These are phyloP conservation scores for Heteronetta atricapilla DNA, from an alignment of 2,113 vertebrate species.

Conservation along the genomic window DNA sequence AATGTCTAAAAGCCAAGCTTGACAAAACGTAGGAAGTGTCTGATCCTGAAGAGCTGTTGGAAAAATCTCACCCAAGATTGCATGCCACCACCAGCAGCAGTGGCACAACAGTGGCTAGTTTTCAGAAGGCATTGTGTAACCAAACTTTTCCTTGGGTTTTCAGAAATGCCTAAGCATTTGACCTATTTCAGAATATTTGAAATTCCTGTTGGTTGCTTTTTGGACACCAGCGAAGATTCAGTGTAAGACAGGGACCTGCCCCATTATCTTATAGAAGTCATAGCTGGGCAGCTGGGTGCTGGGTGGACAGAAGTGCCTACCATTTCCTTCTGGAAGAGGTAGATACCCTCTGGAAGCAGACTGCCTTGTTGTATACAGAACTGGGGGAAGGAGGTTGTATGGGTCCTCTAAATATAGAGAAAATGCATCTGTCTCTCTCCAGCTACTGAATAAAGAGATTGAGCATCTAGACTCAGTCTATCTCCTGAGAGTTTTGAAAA, in stretches of 20 bases:
- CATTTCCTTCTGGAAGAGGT: neutral
- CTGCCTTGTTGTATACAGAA: neutral
- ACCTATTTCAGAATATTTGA: neutral
- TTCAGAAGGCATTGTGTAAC: constrained; percentile 1
- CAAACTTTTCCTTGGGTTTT: neutral
- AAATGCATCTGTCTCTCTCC: neutral
- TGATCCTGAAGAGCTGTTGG: constrained; percentile 37
- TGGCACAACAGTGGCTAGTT: neutral
- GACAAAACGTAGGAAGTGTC: constrained; percentile 44
- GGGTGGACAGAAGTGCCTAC: neutral
- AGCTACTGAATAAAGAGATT: neutral
- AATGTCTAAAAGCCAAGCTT: constrained; percentile 57
- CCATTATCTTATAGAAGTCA: neutral
- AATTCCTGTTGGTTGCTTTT: neutral
- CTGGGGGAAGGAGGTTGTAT: accelerated
- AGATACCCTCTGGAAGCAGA: neutral
- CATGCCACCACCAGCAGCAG: neutral
- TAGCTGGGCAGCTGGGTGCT: neutral
- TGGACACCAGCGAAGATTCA: neutral
- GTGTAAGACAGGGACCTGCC: accelerated
- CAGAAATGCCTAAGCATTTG: neutral
- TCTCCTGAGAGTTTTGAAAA: neutral
- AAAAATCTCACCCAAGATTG: constrained; percentile 23
- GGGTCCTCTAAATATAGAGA: neutral
- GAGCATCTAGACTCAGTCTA: neutral